Evolutionary conservation across 92 coral and sea anemone genomes (phyloP).

Genomic region (Palythoa caribaeorum): DNA sequence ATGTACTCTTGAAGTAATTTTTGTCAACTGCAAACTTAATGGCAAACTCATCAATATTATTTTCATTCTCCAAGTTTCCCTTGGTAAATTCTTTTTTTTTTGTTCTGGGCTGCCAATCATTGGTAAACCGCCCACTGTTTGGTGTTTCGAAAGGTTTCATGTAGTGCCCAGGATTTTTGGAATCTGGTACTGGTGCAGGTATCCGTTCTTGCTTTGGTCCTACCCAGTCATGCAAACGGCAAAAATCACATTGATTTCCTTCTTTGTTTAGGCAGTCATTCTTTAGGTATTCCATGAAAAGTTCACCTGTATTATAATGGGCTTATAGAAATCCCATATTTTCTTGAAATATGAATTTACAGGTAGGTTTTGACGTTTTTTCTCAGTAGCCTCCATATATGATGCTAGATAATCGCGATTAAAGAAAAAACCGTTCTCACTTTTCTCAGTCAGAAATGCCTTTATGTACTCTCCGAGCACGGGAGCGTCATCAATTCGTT

Average conservation of each 20-base stretch:
- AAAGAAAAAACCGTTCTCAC: slow-evolving; percentile 11
- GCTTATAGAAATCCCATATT: slow-evolving; percentile 7
- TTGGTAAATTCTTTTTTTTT: slow-evolving; percentile 23
- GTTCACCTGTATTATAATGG: slow-evolving; percentile 29
- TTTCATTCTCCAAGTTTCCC: slow-evolving; percentile 32
- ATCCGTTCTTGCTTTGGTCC: slow-evolving; percentile 15
- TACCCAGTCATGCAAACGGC: slow-evolving; percentile 24
- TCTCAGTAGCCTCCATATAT: slow-evolving; percentile 27
- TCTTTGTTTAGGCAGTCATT: background rate
- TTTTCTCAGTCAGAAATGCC: slow-evolving; percentile 25
- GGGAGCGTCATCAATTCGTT: slow-evolving; percentile 10
- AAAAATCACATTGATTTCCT: slow-evolving; percentile 10
- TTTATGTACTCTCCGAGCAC: slow-evolving; percentile 4
- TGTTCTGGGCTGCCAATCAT: slow-evolving; percentile 41
- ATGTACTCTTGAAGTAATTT: slow-evolving; percentile 30
- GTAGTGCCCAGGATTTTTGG: slow-evolving; percentile 3
- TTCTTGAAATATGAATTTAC: slow-evolving; percentile 32
- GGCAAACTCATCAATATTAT: slow-evolving; percentile 23
- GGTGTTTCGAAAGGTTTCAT: slow-evolving; percentile 25
- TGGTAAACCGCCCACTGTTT: background rate
- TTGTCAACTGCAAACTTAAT: slow-evolving; percentile 39
- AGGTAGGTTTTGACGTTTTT: slow-evolving; percentile 33
- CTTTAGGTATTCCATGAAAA: background rate
- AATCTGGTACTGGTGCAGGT: slow-evolving; percentile 3
- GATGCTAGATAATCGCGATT: slow-evolving; percentile 11